Evolutionary conservation across 2,113 vertebrate genomes (phyloP), one percentile per base, ranked within the genome.

Genomic region (Caranx ignobilis): DNA sequence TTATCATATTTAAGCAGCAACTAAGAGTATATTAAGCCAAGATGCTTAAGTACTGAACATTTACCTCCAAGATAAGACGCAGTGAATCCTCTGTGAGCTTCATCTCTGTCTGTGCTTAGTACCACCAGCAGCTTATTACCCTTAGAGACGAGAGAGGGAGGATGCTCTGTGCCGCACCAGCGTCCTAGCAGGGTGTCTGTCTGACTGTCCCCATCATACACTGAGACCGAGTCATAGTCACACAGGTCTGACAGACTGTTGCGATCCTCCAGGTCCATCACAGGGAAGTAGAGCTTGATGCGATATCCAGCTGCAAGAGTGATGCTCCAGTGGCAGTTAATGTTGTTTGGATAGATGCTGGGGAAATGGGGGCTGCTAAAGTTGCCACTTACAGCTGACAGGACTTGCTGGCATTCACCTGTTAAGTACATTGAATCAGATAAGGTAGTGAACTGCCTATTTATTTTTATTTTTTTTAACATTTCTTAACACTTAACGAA

Each of bases 311-410:
- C 82, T 0, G 95, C 93, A 6, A 97, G 88, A 34, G 85, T 93
- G 81, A 98, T 91, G 79, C 92, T 96, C 97, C 97, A 98, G 83
- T 98, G 98, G 91, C 98, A 99, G 67, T 96, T 96, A 88, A 99
- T 96, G 88, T 99, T 98, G 94, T 99, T 99, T 79, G 98, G 98
- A 91, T 99, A 99, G 94, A 96, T 95, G 85, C 57, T 89, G 65
- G 98, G 97, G 80, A 97, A 98, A 45, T 93, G 94, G 0, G 98
- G 98, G 83, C 98, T 99, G 87, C 95, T 98, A 86, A 99, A 96
- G 91, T 99, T 98, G 41, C 96, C 97, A 34, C 89, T 96, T 59
- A 97, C 57, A 0, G 89, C 34, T 0, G 95, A 96, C 75, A 97
- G 95, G 13, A 96, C 92, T 79, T 97, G 96, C 92, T 98, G 98